Evolutionary conservation across 2,113 vertebrate genomes (phyloP).

Genomic region (Spheniscus mendiculus): DNA sequence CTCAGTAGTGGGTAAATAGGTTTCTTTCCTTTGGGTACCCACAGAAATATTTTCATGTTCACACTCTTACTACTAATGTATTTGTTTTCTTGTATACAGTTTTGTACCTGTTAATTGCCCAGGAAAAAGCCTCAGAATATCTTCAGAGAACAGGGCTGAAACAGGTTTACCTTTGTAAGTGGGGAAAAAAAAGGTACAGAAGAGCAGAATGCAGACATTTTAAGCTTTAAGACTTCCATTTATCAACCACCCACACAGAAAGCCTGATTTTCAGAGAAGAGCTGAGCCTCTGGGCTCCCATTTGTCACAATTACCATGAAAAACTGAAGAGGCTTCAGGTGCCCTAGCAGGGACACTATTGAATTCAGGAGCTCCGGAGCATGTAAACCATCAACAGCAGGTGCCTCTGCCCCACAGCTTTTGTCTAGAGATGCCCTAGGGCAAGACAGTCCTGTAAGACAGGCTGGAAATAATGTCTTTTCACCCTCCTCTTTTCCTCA

Average conservation of each 20-base stretch:
- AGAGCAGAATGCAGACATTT: neutral
- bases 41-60: neutral
- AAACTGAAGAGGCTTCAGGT: neutral
- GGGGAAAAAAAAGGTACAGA: neutral
- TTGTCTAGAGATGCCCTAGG: neutral
- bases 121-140: neutral
- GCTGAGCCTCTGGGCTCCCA: neutral
- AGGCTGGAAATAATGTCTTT: neutral
- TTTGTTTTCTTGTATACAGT: neutral
- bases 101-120: neutral
- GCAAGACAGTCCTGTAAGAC: neutral
- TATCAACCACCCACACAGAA: neutral
- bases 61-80: neutral
- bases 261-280: neutral
- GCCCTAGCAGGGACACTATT: neutral
- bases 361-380: neutral
- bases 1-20: neutral
- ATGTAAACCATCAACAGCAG: neutral
- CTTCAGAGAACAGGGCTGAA: neutral
- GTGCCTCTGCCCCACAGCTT: neutral
- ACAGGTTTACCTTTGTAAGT: neutral
- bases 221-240: neutral
- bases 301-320: slow-evolving; percentile 34
- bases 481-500: neutral
- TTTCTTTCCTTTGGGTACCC: neutral